Percentiles rank a stretch among this genome's conserved stretches.
Evolutionary conservation across 2,888 invertebrate genomes (phyloP).

Genomic region (Lydus trimaculatus): DNA sequence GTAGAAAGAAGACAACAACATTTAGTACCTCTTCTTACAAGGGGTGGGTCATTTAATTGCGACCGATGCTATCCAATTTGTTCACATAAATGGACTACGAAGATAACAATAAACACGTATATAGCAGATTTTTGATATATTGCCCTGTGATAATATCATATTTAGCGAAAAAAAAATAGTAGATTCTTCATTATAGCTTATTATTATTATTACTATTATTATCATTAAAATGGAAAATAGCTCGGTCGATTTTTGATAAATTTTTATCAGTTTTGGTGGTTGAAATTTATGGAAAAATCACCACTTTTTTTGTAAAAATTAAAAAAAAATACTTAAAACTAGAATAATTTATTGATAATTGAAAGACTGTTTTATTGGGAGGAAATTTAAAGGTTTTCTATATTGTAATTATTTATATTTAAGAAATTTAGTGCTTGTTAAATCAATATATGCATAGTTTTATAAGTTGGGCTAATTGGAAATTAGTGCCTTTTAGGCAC

Average conservation of each 20-base stretch:
- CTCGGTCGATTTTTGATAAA: slow-evolving; percentile 34
- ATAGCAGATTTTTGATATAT: slow-evolving; percentile 42
- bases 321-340: slow-evolving; percentile 36
- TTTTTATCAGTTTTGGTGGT: slow-evolving; percentile 18
- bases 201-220: slow-evolving; percentile 1
- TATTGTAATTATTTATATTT: slow-evolving; percentile 26
- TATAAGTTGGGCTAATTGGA: slow-evolving; percentile 17
- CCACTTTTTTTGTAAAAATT: background rate
- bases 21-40: slow-evolving; percentile 23
- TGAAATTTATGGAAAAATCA: background rate
- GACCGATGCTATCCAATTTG: slow-evolving; percentile 35
- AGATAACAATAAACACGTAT: background rate
- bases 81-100: background rate
- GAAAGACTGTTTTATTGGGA: slow-evolving; percentile 37
- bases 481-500: slow-evolving; percentile 8
- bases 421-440: slow-evolving; percentile 42
- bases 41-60: slow-evolving; percentile 23
- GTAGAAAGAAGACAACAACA: too few species aligned
- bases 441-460: slow-evolving; percentile 31
- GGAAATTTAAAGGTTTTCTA: slow-evolving; percentile 35
- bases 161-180: too few species aligned
- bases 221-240: slow-evolving; percentile 28
- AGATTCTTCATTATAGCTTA: slow-evolving; percentile 30
- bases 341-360: slow-evolving; percentile 29
- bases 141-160: slow-evolving; percentile 52